Evolutionary conservation across 2,888 invertebrate species (phyloP), one percentile per base, ranked within the genome.

Genomic region (Leptarthrus brevirostris): DNA sequence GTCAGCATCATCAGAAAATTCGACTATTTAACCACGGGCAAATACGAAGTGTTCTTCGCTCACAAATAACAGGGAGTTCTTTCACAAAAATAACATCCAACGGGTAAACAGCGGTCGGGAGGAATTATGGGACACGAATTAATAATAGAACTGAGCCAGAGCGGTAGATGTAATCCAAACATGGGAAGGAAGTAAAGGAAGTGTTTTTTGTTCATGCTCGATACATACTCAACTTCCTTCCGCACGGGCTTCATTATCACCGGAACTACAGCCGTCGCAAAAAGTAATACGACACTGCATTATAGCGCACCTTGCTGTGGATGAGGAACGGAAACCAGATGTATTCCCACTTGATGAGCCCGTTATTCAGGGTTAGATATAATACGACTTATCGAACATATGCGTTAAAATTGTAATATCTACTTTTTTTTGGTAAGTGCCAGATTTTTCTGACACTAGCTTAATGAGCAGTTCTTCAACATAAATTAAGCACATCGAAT

Each of bases 241-340:
- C 69, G 64, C 47, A 66, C 44, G 47, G 44, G 64, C 64, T 34
- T 47, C 47, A 66, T 66, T 66, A 66, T 66, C 64, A 66, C 64
- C 64, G 64, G 64, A 66, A 66, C 64, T 66, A 66, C 47, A 66
- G 47, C 22, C 64, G 26, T 66, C 64, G 64, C 64, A 66, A 66
- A 66, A 66, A 66, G 64, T 47, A 66, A 66, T 26, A 44, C 10
- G 64, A 66, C 64, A 66, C 64, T 66, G 47, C 64, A 66, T 47
- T 66, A n/a, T n/a, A n/a, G n/a, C 8, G 64, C 20, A 47, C 64
- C 47, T 26, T n/a, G 54, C 26, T 47, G 18, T 24, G 64, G 47
- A 66, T 66, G 44, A 26, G 64, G 26, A 66, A 66, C 64, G 64
- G 64, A 66, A 66, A 47, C 64, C 64, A 66, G 64, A 44, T 61